Conservation (phyloP, 2,113 vertebrate species). For the Otus sunia region DNA sequence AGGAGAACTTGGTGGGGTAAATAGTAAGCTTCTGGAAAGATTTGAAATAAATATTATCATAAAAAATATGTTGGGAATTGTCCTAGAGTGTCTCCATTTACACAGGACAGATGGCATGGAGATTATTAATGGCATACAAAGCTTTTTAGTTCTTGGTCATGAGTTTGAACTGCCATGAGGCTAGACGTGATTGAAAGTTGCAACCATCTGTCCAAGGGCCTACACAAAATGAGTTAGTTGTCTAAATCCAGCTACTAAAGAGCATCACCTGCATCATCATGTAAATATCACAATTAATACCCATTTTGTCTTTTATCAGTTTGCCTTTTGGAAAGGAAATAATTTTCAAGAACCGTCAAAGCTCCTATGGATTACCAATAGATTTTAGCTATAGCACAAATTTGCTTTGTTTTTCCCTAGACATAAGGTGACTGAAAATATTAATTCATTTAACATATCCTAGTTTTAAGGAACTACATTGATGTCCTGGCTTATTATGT, state of each 20-base stretch:
- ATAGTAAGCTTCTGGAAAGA: conserved; percentile 16
- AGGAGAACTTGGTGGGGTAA: not conserved
- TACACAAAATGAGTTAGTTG: conserved; percentile 13
- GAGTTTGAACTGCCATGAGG: conserved; percentile 20
- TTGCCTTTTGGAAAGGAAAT: not conserved
- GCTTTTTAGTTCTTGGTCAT: conserved; percentile 55
- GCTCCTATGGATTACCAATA: not conserved
- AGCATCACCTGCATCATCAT: conserved; percentile 27
- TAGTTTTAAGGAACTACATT: not conserved
- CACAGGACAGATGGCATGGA: conserved; percentile 25
- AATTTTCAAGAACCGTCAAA: not conserved
- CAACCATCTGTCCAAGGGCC: conserved; percentile 49
- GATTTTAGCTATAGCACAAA: accelerated
- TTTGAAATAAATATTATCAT: conserved; percentile 37
- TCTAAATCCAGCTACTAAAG: conserved; percentile 28
- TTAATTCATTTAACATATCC: not conserved
- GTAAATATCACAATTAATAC: not conserved
- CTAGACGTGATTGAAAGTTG: conserved; percentile 50
- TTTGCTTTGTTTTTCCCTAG: not conserved
- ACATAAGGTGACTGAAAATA: not conserved
- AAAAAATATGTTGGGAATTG: conserved; percentile 44
- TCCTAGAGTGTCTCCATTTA: conserved; percentile 28
- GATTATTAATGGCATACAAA: conserved; percentile 47
- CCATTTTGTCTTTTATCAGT: not conserved
- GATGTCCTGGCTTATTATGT: not conserved